Base-by-base conservation (phyloP, 2,113 vertebrate species). In the Macaca nemestrina region DNA sequence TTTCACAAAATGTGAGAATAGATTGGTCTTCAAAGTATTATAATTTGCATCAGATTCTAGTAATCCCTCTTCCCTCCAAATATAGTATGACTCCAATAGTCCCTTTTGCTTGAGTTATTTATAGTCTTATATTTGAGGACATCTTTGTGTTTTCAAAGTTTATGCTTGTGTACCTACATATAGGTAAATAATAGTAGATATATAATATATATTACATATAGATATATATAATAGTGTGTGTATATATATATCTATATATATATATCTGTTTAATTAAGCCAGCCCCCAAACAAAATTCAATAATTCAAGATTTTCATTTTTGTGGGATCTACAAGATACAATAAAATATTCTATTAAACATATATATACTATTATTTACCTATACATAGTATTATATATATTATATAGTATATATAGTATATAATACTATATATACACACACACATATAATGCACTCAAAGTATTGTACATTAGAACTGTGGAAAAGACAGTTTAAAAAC, bases 401-500 rank as follows among this genome's bases (percentile, higher is more conserved):
- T 50, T 48, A 13, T 48, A 48, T 48, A 48, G 10, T 48, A 50
- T 50, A 50, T 50, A 3, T 12, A 48, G 48, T 48, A 48, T 48
- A 48, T 48, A 48, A 50, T 50, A 14, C 48, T 50, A 50, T 50
- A 50, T 50, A 50, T 50, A 50, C 0, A 50, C 48, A 50, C 48
- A 50, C 48, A 13, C 8, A 59, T 35, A 35, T 76, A 91, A 86
- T 55, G 1, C 20, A 43, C n/a, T 97, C n/a, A 59, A 88, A 83
- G 5, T 45, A 50, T 40, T 57, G 8, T 88, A 18, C 6, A 40
- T 59, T 79, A 68, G 10, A 88, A 94, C 20, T 88, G 2, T 72
- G 30, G 70, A 95, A 93, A 92, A 76, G 25, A 52, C 10, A 87
- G n/a, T 64, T 75, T 93, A 76, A 82, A 57, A 97, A 55, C 45